Base-by-base conservation (phyloP, 2,888 invertebrate genomes). In the Mimachlamys varia region DNA sequence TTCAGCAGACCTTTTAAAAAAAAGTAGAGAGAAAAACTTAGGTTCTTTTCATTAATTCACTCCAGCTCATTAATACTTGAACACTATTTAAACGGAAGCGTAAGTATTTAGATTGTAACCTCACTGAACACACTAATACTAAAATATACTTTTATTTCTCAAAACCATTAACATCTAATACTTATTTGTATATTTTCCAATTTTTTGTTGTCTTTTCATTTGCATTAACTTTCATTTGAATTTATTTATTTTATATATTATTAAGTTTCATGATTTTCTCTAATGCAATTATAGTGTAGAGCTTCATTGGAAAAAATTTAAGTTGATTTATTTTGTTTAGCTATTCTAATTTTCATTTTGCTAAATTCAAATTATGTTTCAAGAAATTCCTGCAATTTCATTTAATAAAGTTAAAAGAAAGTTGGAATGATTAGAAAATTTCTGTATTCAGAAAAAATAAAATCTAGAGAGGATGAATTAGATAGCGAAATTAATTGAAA, bases 341-440 rank as follows among this genome's bases (percentile, higher is more conserved):
- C 27, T 33, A 5, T 76, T 76, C 22, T 27, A 76, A 76, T 76
- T 76, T 76, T 76, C 76, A 27, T 76, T n/a, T 76, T 76, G 76
- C 76, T n/a, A 33, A 76, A 76, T 76, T 33, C 12, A 76, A 12
- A 76, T 76, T 76, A 33, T 76, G 76, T 76, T 76, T 76, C 76
- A 76, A 76, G 76, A 76, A 76, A 76, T 76, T 76, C 15, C 76
- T 76, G 76, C 76, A 76, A 76, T 33, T 76, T 33, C 76, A 76
- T 76, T 27, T 27, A 76, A 62, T 27, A 33, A 7, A 76, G 33
- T 76, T 27, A 27, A 33, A 19, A 15, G 10, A 76, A 7, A 76
- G 4, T 27, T 33, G 27, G 2, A 33, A 76, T 15, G 27, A 33
- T 15, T 19, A 2, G 5, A 76, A 13, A 0, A 76, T 76, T 62